Base-by-base conservation (phyloP, 1,140 invertebrate genomes). In the Scylla paramamosain region DNA sequence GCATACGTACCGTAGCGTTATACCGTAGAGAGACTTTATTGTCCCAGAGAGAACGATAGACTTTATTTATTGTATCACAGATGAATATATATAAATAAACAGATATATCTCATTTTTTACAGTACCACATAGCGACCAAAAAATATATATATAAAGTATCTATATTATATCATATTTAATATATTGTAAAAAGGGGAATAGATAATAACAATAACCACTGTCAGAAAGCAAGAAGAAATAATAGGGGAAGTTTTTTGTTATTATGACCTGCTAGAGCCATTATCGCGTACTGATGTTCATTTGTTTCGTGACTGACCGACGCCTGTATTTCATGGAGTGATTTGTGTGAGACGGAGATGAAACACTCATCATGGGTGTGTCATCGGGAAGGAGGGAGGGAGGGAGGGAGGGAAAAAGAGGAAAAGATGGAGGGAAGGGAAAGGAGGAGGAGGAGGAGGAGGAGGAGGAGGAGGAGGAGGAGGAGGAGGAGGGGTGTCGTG, bases 101-200 rank as follows among this genome's bases (percentile, higher is more conserved):
- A 77, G 20, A 77, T 77, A 77, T 77, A 25, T n/a, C 67, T 20
- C 16, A n/a, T 77, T 77, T 77, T 77, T n/a, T 77, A 77, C 67
- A n/a, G 16, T 59, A 59, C 67, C n/a, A 77, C 67, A 77, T 77
- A 77, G 67, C 67, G 67, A 77, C 67, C 67, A 77, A 77, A 77
- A 77, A 77, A 25, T n/a, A 77, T 77, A 77, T n/a, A n/a, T 59
- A n/a, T 77, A 77, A n/a, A 77, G 52, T n/a, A 77, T 77, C 12
- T n/a, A 77, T n/a, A 77, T 77, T 77, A 77, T 77, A 77, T 77
- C 67, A n/a, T n/a, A n/a, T 20, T 77, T 77, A 77, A 20, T n/a
- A 77, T n/a, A 77, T n/a, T n/a, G 67, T 77, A 77, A n/a, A 77
- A 25, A 77, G 67, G 20, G n/a, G 12, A 77, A n/a, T 77, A 77